Evolutionary conservation across 2,888 invertebrate species (phyloP).

Genomic region (Melieria picta): DNA sequence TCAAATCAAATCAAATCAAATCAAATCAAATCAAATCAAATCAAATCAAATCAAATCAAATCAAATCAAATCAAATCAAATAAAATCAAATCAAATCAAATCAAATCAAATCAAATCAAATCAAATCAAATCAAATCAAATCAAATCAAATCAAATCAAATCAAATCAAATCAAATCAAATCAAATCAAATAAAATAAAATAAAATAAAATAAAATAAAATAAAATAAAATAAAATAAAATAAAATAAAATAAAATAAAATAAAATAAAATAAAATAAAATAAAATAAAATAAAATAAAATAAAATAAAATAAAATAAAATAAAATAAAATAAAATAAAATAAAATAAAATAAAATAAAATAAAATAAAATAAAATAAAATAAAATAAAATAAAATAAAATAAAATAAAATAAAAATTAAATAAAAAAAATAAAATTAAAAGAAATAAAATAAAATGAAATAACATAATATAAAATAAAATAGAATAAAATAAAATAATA

Average conservation of each 20-base stretch:
- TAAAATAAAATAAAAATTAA: background rate
- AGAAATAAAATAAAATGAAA: background rate
- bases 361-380: background rate
- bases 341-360: background rate
- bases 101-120: background rate
- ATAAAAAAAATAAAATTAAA: background rate
- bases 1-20: background rate
- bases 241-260: slow-evolving; percentile 4
- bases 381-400: background rate
- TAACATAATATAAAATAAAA: background rate
- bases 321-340: background rate
- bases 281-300: background rate
- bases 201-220: slow-evolving; percentile 7
- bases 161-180: background rate
- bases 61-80: too few species aligned
- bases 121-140: background rate
- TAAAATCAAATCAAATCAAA: too few species aligned
- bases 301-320: background rate
- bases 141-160: background rate
- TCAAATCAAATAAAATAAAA: background rate
- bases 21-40: background rate
- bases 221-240: slow-evolving; percentile 2
- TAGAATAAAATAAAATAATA: background rate
- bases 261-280: slow-evolving; percentile 2
- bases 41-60: background rate